Percentiles rank a stretch among this genome's conserved stretches.
phyloP scores from a whole-genome alignment of 2,113 vertebrate genomes.

The Carassius gibelio region DNA sequence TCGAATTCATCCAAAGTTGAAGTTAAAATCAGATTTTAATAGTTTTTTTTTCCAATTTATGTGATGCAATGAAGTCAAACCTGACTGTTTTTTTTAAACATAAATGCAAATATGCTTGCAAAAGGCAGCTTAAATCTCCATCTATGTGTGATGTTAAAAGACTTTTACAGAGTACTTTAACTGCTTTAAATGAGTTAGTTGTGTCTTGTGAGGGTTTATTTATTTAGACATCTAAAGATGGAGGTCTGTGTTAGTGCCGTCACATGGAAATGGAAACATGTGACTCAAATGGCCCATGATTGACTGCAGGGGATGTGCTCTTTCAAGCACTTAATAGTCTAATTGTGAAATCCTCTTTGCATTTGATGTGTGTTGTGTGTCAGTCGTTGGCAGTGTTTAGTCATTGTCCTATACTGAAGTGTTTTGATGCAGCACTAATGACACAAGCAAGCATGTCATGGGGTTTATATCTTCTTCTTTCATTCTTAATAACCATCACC shows the following conservation, averaged over 20 bases:
- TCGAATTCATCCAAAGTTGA: background rate
- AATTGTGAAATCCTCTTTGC: background rate
- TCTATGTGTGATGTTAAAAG: background rate
- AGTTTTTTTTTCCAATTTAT: background rate
- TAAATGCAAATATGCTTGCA: background rate
- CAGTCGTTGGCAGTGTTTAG: background rate
- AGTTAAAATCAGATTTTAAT: background rate
- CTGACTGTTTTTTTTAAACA: background rate
- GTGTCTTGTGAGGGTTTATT: background rate
- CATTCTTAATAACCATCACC: background rate
- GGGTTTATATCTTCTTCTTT: background rate
- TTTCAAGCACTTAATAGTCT: background rate
- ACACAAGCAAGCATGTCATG: background rate
- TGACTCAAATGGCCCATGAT: background rate
- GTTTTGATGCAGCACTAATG: background rate
- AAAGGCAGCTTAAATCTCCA: background rate
- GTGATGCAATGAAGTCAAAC: background rate
- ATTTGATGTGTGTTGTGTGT: background rate
- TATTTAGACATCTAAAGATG: background rate
- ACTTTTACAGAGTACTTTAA: background rate
- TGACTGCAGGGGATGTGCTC: background rate
- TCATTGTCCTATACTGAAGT: background rate
- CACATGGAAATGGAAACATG: background rate
- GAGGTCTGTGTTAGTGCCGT: background rate
- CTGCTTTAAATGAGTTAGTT: background rate